Base-by-base conservation (phyloP, 64 coral and sea anemone species). In the Montipora capricornis region DNA sequence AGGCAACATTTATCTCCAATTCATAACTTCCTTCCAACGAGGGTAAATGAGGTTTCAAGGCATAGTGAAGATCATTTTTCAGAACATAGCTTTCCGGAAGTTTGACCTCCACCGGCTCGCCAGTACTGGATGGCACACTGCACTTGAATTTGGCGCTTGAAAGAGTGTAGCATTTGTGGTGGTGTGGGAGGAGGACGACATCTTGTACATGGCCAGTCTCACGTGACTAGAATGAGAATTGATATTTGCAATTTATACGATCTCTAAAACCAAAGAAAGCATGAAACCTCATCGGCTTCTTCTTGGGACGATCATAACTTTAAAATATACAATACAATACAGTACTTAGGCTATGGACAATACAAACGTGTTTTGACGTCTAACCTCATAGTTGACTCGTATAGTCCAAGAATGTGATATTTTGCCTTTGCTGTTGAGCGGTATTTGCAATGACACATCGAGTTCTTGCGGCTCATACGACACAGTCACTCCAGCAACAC, bases 101-200 rank as follows among this genome's bases (percentile, higher is more conserved):
- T 86, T 49, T 50, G 12, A 50, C 8, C 8, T 17, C 8, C 3
- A 1, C 47, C 8, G 60, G 60, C 8, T 16, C 6, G 14, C 61
- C 81, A 19, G 24, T 10, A 1, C 44, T 1, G 16, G 45, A 11
- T 50, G 13, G 20, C 15, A 50, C 82, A 47, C 44, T 49, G 8
- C 64, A 73, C 45, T 49, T 68, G 9, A 86, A 86, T 8, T n/a
- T 86, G 44, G 71, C 66, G 46, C 45, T 70, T 1, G 66, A 86
- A 9, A 86, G 46, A 20, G 64, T 86, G 44, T 50, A 86, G 9
- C 44, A 86, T 24, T 70, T 86, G 47, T 86, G 82, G 82, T 71
- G 37, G 0, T 86, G 62, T 14, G 82, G 66, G 9, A 86, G 19
- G 45, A 86, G 82, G 37, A 50, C 17, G 47, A 86, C n/a, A 22